Conservation (phyloP, 2,113 vertebrate genomes). For the Chlorodrepanis virens region DNA sequence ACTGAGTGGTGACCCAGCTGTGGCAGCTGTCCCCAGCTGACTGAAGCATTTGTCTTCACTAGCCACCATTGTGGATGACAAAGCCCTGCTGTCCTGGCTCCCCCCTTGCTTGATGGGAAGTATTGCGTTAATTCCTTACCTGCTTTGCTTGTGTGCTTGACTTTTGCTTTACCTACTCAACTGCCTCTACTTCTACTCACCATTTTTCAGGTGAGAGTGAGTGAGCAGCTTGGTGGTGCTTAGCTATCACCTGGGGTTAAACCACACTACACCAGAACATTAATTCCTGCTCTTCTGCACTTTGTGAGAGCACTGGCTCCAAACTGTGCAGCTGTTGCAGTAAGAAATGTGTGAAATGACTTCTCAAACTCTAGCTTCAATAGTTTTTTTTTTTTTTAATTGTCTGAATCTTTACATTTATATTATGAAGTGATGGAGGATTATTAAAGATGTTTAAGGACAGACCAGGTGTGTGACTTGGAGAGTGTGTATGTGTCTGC, state of each 20-base stretch:
- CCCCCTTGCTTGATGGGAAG: background rate
- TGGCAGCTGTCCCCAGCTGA: background rate
- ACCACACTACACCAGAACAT: background rate
- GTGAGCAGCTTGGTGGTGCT: background rate
- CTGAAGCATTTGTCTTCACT: background rate
- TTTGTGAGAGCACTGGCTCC: background rate
- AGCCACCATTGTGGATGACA: rapidly evolving
- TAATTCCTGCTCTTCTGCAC: background rate
- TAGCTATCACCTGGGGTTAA: background rate
- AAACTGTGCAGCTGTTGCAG: background rate
- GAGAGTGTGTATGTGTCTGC: background rate
- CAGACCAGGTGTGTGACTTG: background rate
- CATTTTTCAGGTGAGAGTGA: background rate
- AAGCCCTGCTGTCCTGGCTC: background rate
- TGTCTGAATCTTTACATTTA: background rate
- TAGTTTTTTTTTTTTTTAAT: background rate
- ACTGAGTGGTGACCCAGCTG: background rate
- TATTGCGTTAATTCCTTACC: background rate
- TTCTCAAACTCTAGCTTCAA: background rate
- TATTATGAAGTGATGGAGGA: background rate
- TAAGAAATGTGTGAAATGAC: background rate
- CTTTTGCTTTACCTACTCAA: background rate
- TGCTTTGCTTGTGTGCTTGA: background rate
- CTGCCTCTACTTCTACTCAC: background rate
- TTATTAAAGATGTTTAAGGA: background rate